phyloP scores from a whole-genome alignment of 2,888 invertebrate genomes.

The Philopedon plagiatum region DNA sequence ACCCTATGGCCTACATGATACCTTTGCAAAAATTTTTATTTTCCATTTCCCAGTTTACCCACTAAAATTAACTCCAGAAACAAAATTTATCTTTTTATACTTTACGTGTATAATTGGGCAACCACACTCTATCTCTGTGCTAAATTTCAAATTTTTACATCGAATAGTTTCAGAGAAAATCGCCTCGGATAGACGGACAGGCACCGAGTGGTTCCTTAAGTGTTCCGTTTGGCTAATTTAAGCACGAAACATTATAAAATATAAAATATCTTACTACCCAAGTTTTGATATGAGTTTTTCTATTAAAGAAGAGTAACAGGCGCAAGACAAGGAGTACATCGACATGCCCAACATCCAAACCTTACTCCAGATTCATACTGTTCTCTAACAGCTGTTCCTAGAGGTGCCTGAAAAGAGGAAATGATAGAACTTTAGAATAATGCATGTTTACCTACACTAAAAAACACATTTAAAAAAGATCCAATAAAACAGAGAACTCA shows the following conservation, averaged over 20 bases:
- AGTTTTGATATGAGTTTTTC: slow-evolving; percentile 86
- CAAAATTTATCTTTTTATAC: too few relatives aligned
- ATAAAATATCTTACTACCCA: slow-evolving; percentile 72
- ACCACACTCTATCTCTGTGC: too few relatives aligned
- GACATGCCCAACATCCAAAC: slow-evolving; percentile 98
- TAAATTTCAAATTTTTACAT: too few relatives aligned
- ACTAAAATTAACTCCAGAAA: too few relatives aligned
- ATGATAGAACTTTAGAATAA: neutral
- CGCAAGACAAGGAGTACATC: slow-evolving; percentile 94
- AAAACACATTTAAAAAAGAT: too few relatives aligned
- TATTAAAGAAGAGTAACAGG: slow-evolving; percentile 91
- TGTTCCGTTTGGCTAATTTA: too few relatives aligned
- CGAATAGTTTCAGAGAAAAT: too few relatives aligned
- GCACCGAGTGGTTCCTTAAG: neutral
- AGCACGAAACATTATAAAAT: slow-evolving; percentile 47
- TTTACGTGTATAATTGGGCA: too few relatives aligned
- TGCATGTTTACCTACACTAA: neutral
- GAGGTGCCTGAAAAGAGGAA: slow-evolving; percentile 74
- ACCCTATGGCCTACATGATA: too few relatives aligned
- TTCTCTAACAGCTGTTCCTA: slow-evolving; percentile 75
- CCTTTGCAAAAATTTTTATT: too few relatives aligned
- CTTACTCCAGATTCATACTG: slow-evolving; percentile 93
- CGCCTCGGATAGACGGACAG: too few relatives aligned
- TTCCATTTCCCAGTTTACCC: too few relatives aligned
- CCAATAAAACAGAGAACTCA: slow-evolving; percentile 59